Percentiles rank a stretch among this genome's conserved stretches.
Evolutionary conservation across 2,113 vertebrate genomes (phyloP).

Genomic region (Athene noctua): DNA sequence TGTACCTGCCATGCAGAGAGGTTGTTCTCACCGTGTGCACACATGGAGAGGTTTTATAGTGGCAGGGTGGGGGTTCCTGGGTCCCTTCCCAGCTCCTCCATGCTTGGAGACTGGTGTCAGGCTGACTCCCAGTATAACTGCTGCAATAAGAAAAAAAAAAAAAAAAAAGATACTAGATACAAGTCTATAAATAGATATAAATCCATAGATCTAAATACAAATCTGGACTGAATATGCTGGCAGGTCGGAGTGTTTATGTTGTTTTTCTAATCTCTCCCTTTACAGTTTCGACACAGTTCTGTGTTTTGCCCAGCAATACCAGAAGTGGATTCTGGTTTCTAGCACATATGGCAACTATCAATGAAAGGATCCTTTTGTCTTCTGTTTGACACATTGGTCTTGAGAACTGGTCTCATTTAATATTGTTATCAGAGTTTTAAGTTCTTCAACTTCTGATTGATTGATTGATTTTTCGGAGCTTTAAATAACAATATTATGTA

Average conservation of each 20-base stretch:
- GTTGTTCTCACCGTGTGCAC: not conserved
- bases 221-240: not conserved
- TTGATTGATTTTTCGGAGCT: not conserved
- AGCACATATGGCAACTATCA: not conserved
- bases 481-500: not conserved
- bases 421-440: not conserved
- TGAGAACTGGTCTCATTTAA: not conserved
- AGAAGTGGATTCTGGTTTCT: not conserved
- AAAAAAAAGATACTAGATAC: not conserved
- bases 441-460: not conserved
- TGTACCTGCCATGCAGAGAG: not conserved
- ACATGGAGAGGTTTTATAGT: fast-evolving
- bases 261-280: not conserved
- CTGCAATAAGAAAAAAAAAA: not conserved
- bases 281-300: not conserved
- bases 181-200: not conserved
- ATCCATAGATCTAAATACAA: not conserved
- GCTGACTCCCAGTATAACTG: not conserved
- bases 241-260: not conserved
- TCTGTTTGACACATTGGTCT: not conserved
- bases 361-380: not conserved
- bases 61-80: not conserved
- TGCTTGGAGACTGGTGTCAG: not conserved
- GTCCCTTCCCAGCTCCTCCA: not conserved
- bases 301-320: not conserved